Base-by-base conservation (phyloP, 2,888 invertebrate species). In the Metellina segmentata region DNA sequence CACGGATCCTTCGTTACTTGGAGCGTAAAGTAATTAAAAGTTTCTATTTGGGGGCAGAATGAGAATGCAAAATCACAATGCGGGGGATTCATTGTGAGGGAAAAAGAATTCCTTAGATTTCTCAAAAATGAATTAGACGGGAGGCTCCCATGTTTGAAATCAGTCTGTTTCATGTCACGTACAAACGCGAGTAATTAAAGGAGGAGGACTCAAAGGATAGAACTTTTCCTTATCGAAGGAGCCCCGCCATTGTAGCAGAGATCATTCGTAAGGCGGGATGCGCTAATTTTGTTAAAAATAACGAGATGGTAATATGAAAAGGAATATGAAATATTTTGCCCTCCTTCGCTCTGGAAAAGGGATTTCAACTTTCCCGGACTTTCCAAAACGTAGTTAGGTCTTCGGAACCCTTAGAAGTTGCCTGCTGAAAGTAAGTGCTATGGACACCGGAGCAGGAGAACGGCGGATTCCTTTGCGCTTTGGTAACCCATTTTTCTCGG, bases 11-110 rank as follows among this genome's bases (percentile, higher is more conserved):
- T 89, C 88, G 85, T 89, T 92, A 83, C 88, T 81, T 75, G 75
- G 85, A 88, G 74, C 91, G 85, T 92, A 92, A 92, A 92, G 91
- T 92, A 92, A 92, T 92, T 92, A 92, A 92, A 92, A 92, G 91
- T 92, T 92, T 92, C 91, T 88, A 92, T 92, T 92, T 92, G 88
- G 79, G 87, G 88, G 72, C 75, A 79, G 91, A 92, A 92, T 92
- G 91, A 89, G 88, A 92, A 92, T 92, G 91, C 91, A 92, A 92
- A 89, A 88, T 88, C 91, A 87, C 82, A 89, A 85, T 89, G 91
- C 88, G 53, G 61, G 77, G 74, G 81, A 85, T 82, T 75, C 88
- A 75, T 78, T 74, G 51, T 34, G 74, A 81, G 20, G 85, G 81
- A 91, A 92, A 61, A 89, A 88, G 82, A 87, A 88, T 53, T 61